phyloP scores from a whole-genome alignment of 2,888 invertebrate genomes.

The Odiellus spinosus region DNA sequence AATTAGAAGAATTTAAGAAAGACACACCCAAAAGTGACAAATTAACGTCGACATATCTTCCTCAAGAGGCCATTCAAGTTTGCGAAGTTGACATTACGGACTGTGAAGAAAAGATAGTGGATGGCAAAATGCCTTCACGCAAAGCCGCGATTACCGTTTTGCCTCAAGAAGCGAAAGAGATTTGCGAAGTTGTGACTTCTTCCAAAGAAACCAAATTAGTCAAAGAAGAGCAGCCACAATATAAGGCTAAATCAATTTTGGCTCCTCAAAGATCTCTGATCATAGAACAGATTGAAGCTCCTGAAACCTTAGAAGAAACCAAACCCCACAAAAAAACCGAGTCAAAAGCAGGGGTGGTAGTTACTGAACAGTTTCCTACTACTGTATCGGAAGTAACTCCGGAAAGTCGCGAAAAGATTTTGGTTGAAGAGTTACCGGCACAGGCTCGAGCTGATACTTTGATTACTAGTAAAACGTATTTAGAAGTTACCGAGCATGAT shows the following conservation, averaged over 20 bases:
- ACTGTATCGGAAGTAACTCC: not conserved
- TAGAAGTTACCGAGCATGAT: too few relatives aligned
- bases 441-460: too few relatives aligned
- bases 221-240: not conserved
- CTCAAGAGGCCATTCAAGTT: constrained; percentile 10
- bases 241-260: not conserved
- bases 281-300: not conserved
- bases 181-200: not conserved
- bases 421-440: not conserved
- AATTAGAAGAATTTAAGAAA: constrained; percentile 1
- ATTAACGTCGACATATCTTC: constrained; percentile 1
- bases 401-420: not conserved
- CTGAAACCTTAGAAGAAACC: not conserved
- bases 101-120: constrained; percentile 3
- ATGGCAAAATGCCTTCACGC: not conserved
- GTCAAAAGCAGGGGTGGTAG: constrained; percentile 1
- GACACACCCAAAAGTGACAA: not conserved
- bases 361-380: not conserved
- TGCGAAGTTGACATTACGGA: constrained; percentile 6
- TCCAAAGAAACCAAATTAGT: not conserved
- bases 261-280: not conserved
- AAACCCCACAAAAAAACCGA: not conserved
- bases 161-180: not conserved
- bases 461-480: too few relatives aligned
- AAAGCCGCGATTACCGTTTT: not conserved